Conservation (phyloP, 2,888 invertebrate species). For the Polietes domitor region DNA sequence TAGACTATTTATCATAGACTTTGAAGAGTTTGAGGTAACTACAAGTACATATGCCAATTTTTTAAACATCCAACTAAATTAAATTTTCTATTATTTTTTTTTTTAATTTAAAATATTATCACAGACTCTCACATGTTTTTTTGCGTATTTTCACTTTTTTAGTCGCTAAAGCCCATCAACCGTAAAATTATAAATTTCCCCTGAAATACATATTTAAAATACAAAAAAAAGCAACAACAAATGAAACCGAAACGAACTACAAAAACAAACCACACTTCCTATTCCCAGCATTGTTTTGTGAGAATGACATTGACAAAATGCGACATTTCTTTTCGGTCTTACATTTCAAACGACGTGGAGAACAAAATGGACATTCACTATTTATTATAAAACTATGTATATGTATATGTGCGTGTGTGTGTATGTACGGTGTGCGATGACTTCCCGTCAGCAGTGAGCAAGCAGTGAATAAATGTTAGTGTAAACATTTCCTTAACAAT, state of each 20-base stretch:
- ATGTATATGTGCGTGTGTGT: no score
- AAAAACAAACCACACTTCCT: slow-evolving; percentile 49
- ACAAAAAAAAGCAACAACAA: no score
- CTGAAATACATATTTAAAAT: no score
- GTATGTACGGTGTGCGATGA: background rate
- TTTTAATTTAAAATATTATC: no score
- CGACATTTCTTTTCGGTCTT: slow-evolving; percentile 48
- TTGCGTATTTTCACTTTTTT: slow-evolving; percentile 30
- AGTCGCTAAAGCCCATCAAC: slow-evolving; percentile 34
- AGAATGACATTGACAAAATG: slow-evolving; percentile 66
- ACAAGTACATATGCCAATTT: no score
- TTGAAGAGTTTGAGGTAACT: no score
- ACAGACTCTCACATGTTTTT: no score
- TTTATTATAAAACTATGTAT: slow-evolving; percentile 39
- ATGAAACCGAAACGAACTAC: slow-evolving; percentile 11
- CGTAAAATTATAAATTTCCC: slow-evolving; percentile 55
- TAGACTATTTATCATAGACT: no score
- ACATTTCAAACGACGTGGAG: slow-evolving; percentile 18
- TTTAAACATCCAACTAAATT: no score
- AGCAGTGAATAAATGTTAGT: slow-evolving; percentile 47
- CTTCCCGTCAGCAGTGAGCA: background rate
- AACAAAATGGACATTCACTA: slow-evolving; percentile 19
- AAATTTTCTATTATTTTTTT: no score
- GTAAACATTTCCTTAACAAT: slow-evolving; percentile 56
- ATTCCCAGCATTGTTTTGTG: slow-evolving; percentile 40